Evolutionary conservation across 2,797 vertebrate genomes (phyloP), one percentile per base, ranked within the genome.

Genomic region (Acanthiza pusilla): DNA sequence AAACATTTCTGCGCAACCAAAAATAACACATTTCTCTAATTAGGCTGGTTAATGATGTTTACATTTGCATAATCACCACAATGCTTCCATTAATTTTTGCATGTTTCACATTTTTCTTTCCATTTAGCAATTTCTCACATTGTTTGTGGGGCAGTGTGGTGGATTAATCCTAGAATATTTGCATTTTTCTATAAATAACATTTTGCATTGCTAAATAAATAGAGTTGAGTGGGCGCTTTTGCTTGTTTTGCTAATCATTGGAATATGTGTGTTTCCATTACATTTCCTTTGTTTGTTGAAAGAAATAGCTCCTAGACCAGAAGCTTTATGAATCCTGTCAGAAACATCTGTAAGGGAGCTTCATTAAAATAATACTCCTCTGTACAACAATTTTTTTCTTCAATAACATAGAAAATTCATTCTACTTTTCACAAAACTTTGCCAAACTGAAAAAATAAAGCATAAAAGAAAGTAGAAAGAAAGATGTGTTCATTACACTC

Each of bases 151-250:
- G 53, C 51, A 95, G 25, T 65, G 29, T 91, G 43, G 43, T 74
- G 58, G 96, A 97, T 96, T 97, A 97, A 97, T 97, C n/a, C 68
- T 48, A 48, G 61, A 70, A 91, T 94, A 95, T 97, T 97, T 97
- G 48, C 93, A 96, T 97, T 95, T 93, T 90, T 67, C 86, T 96
- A 88, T 93, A 97, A 97, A 96, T 93, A 97, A 50, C 27, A 73
- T 55, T 88, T 78, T 68, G 36, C 40, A 83, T 83, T 94, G 66
- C 66, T 96, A 95, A 96, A 89, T 62, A 93, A 73, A 94, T 48
- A 76, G 25, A 18, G 3, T 25, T 82, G 19, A 27, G 21, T 48
- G 54, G 23, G 1, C 0, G 0, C 13, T 80, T 92, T 81, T 72
- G 18, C 22, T 27, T 55, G 30, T 42, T 95, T 84, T 95, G 58